Conservation (phyloP, 2,113 vertebrate genomes). For the Boulengeromyrus knoepffleri region DNA sequence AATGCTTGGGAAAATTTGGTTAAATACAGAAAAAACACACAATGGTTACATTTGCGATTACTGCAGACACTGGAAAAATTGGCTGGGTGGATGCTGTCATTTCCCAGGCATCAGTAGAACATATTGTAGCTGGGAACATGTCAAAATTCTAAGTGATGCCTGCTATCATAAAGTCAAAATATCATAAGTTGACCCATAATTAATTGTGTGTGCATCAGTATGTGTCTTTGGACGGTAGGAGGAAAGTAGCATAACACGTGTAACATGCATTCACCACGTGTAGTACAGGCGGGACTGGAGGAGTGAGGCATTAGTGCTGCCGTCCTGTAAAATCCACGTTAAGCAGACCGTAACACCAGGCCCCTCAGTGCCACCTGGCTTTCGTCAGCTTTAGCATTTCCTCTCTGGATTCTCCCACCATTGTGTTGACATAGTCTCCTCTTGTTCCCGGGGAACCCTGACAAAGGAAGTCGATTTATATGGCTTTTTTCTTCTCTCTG, state of each 20-base stretch:
- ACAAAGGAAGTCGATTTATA: not conserved
- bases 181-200: not conserved
- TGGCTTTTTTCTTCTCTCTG: not conserved
- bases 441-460: not conserved
- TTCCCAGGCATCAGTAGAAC: not conserved
- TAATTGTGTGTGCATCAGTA: not conserved
- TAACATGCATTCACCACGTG: not conserved
- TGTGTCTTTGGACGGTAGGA: not conserved
- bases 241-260: not conserved
- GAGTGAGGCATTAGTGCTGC: not conserved
- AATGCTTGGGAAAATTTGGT: not conserved
- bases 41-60: not conserved
- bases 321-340: not conserved
- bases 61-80: not conserved
- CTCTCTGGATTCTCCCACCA: not conserved
- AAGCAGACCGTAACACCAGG: not conserved
- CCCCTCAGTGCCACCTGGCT: not conserved
- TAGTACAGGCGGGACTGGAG: not conserved
- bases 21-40: not conserved
- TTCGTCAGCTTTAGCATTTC: not conserved
- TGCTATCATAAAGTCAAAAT: not conserved
- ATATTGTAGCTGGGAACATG: not conserved
- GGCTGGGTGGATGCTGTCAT: not conserved
- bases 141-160: not conserved
- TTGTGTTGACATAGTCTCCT: not conserved